These are phyloP conservation scores for Penelope pileata DNA, from an alignment of 2,113 vertebrate species.

Conservation along the genomic window DNA sequence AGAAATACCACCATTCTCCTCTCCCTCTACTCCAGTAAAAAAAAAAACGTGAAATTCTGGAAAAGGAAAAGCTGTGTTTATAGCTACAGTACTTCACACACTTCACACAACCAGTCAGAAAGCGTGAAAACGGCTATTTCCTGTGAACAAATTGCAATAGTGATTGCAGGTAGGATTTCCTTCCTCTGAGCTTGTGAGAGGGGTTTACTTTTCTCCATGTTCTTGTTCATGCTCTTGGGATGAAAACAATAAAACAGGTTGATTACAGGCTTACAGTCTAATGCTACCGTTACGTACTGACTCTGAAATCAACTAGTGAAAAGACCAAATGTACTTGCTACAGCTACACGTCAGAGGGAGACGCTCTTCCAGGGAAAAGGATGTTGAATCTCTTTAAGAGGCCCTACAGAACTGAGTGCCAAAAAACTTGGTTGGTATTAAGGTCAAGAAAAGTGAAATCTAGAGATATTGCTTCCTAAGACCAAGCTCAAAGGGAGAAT, in stretches of 20 bases:
- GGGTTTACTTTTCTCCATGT: neutral
- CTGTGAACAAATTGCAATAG: neutral
- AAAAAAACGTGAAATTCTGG: accelerated
- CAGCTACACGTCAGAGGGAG: neutral
- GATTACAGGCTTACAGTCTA: neutral
- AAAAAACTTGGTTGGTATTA: neutral
- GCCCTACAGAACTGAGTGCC: neutral
- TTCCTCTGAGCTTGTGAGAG: neutral
- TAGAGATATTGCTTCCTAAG: neutral
- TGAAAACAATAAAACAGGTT: neutral
- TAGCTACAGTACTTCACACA: neutral
- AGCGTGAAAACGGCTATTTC: neutral
- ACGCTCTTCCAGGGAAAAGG: neutral
- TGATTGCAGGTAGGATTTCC: neutral
- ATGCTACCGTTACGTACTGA: neutral
- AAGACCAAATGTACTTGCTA: neutral
- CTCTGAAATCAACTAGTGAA: neutral
- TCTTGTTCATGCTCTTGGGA: neutral
- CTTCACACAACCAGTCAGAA: neutral
- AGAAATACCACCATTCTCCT: neutral
- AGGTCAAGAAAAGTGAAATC: neutral
- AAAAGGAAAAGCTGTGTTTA: neutral
- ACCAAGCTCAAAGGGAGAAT: neutral
- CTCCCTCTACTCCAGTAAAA: neutral
- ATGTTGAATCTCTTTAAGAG: neutral